Evolutionary conservation across 2,113 vertebrate species (phyloP).

Genomic region (Xyrauchen texanus): DNA sequence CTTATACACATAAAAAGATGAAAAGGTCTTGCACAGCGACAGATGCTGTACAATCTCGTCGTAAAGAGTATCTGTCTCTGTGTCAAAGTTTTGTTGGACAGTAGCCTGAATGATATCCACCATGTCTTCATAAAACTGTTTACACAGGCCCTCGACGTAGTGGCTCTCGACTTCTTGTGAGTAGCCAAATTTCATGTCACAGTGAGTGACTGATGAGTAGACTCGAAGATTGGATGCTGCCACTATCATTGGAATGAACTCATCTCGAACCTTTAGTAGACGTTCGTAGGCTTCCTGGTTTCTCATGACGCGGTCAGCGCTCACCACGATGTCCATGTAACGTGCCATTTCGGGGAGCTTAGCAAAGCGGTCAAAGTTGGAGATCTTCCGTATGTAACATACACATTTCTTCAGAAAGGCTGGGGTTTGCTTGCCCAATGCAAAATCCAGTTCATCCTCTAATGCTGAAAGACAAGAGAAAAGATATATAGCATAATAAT

Average conservation of each 20-base stretch:
- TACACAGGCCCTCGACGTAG: constrained; percentile 96
- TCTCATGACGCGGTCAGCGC: constrained; percentile 80
- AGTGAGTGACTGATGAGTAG: constrained; percentile 96
- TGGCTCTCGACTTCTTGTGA: constrained; percentile 95
- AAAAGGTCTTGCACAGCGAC: constrained; percentile 89
- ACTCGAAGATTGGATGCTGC: constrained; percentile 94
- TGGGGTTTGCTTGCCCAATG: constrained; percentile 94
- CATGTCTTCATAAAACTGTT: constrained; percentile 99
- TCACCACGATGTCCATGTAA: constrained; percentile 89
- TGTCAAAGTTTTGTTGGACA: constrained; percentile 96
- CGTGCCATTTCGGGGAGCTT: constrained; percentile 93
- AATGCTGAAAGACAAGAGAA: constrained; percentile 78
- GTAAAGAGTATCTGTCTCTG: constrained; percentile 88
- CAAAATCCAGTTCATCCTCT: constrained; percentile 97
- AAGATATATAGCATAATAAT: neutral
- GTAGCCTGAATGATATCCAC: constrained; percentile 98
- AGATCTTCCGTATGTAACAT: constrained; percentile 98
- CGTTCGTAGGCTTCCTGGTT: constrained; percentile 94
- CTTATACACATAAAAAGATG: constrained; percentile 88
- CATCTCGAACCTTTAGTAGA: constrained; percentile 91
- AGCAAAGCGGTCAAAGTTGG: constrained; percentile 94
- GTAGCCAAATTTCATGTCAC: constrained; percentile 97
- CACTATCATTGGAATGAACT: constrained; percentile 95
- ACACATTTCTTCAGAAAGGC: constrained; percentile 98
- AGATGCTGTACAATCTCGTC: constrained; percentile 95